Conservation (phyloP, 2,888 invertebrate species). For the Agriotes lineatus region DNA sequence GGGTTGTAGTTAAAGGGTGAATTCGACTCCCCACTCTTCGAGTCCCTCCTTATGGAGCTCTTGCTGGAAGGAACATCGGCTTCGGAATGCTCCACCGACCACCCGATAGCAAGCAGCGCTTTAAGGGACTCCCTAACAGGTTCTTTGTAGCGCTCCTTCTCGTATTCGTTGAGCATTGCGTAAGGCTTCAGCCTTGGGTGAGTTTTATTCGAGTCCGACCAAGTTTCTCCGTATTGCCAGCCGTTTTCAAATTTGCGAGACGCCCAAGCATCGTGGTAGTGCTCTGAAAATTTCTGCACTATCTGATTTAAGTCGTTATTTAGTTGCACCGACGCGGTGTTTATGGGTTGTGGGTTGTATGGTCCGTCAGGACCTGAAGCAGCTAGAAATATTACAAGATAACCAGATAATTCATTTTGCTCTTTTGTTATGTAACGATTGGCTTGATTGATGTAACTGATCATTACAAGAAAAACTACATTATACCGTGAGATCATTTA, state of each 20-base stretch:
- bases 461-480: no score
- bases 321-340: slow-evolving; percentile 83
- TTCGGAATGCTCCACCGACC: slow-evolving; percentile 93
- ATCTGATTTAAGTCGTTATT: slow-evolving; percentile 92
- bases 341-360: slow-evolving; percentile 96
- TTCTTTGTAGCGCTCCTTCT: slow-evolving; percentile 95
- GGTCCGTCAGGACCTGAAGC: slow-evolving; percentile 83
- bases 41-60: slow-evolving; percentile 81
- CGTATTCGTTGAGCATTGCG: slow-evolving; percentile 91
- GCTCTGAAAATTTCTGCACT: slow-evolving; percentile 97
- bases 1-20: slow-evolving; percentile 96
- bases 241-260: slow-evolving; percentile 92
- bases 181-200: slow-evolving; percentile 97
- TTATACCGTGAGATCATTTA: no score
- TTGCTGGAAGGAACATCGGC: slow-evolving; percentile 85
- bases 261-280: slow-evolving; percentile 99
- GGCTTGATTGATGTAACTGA: no score
- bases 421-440: no score
- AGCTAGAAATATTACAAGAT: no score
- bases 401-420: no score
- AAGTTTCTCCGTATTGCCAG: slow-evolving; percentile 93
- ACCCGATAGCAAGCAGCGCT: slow-evolving; percentile 93
- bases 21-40: slow-evolving; percentile 79
- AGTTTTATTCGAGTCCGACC: slow-evolving; percentile 88
- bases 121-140: slow-evolving; percentile 96